These are phyloP conservation scores for Fundulus diaphanus DNA, from an alignment of 2,797 vertebrate genomes.

Conservation along the genomic window DNA sequence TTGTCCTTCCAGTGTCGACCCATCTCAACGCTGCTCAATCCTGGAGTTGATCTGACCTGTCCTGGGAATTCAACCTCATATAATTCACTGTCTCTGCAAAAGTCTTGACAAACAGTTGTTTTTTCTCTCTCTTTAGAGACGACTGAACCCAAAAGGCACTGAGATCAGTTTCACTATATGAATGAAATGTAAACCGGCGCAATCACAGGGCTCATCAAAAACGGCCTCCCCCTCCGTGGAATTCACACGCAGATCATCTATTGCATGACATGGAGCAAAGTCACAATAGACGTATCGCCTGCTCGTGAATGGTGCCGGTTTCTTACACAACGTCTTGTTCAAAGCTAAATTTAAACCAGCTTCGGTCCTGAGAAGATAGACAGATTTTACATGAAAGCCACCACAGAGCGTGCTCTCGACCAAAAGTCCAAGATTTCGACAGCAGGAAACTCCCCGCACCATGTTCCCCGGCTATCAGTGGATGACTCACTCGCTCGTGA, in stretches of 20 bases:
- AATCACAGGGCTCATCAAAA: constrained; percentile 75
- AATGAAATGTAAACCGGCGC: constrained; percentile 75
- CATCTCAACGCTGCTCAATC: constrained; percentile 59
- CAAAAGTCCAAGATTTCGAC: constrained; percentile 56
- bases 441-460: constrained; percentile 53
- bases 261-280: constrained; percentile 16
- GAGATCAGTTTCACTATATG: constrained; percentile 49
- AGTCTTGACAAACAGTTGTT: no score
- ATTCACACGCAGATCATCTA: constrained; percentile 62
- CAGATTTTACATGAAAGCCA: constrained; percentile 33
- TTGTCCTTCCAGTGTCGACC: constrained; percentile 62
- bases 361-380: background rate
- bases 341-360: constrained; percentile 2
- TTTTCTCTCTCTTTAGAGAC: constrained; percentile 44
- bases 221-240: constrained; percentile 43
- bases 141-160: constrained; percentile 74
- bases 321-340: background rate
- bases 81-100: constrained; percentile 60
- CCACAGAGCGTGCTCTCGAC: constrained; percentile 45
- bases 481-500: constrained; percentile 66
- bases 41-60: constrained; percentile 50
- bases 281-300: constrained; percentile 4
- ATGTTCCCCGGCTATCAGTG: constrained; percentile 46
- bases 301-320: background rate
- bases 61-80: constrained; percentile 60